These are phyloP conservation scores for Diacarnus erythraeanus DNA, from an alignment of 37 sponge, comb jelly and placozoan genomes.

Conservation along the genomic window DNA sequence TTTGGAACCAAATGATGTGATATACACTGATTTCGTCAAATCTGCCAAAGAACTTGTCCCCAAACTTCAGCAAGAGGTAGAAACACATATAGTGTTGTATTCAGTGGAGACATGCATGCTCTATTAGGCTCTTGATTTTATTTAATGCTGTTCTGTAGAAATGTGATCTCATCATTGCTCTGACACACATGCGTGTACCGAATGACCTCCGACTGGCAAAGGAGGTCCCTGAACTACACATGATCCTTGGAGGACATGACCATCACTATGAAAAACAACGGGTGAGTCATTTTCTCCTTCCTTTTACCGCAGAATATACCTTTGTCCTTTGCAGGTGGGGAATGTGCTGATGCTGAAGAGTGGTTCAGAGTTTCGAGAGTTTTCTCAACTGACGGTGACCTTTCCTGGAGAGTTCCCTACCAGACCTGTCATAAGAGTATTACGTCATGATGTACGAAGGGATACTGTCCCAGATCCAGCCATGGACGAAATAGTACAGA, in stretches of 20 bases:
- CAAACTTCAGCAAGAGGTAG: slow-evolving; percentile 45
- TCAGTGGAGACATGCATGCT: not conserved
- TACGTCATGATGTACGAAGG: slow-evolving; percentile 39
- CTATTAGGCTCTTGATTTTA: not conserved
- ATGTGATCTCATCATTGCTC: slow-evolving; percentile 75
- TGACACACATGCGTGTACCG: slow-evolving; percentile 84
- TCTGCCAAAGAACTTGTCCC: slow-evolving; percentile 41
- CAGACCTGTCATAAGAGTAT: slow-evolving; percentile 25
- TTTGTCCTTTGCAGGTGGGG: slow-evolving; percentile 27
- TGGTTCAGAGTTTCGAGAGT: slow-evolving; percentile 83
- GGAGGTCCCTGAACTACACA: slow-evolving; percentile 50
- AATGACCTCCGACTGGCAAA: slow-evolving; percentile 69
- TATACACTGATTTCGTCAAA: slow-evolving; percentile 72
- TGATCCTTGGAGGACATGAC: slow-evolving; percentile 85
- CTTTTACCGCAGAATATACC: not conserved
- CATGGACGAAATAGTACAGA: slow-evolving; percentile 36
- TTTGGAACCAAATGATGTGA: slow-evolving; percentile 46
- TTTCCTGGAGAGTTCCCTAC: not conserved
- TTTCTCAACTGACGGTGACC: slow-evolving; percentile 62
- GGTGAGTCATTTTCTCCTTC: slow-evolving; percentile 20
- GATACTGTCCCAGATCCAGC: slow-evolving; percentile 42
- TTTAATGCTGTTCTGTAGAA: slow-evolving; percentile 14
- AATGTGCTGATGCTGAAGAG: slow-evolving; percentile 64
- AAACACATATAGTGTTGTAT: not conserved
- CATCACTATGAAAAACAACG: slow-evolving; percentile 68